Percentiles rank a stretch among this genome's conserved stretches.
These are phyloP conservation scores for Pocota personata DNA, from an alignment of 2,888 invertebrate species.

Conservation along the genomic window DNA sequence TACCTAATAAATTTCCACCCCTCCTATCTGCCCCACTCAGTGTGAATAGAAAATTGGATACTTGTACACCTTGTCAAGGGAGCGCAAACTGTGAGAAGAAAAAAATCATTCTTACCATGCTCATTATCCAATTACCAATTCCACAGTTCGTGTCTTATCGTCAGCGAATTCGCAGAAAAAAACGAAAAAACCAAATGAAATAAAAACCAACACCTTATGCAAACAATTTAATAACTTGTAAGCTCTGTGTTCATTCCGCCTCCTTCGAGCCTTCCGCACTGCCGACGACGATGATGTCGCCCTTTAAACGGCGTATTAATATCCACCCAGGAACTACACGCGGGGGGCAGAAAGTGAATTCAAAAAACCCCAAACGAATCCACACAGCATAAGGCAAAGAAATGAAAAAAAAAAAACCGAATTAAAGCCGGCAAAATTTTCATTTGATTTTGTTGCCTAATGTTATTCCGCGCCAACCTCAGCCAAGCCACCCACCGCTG, in stretches of 20 bases:
- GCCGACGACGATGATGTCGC: neutral
- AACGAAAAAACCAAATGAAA: constrained; percentile 7
- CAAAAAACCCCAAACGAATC: neutral
- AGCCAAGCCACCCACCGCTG: neutral
- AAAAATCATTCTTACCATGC: constrained; percentile 35
- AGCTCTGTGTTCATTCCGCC: constrained; percentile 43
- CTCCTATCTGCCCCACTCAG: neutral
- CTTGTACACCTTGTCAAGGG: constrained; percentile 14
- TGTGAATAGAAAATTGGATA: constrained; percentile 60
- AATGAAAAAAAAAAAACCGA: constrained; percentile 12
- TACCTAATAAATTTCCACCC: constrained; percentile 44
- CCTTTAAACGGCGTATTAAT: constrained; percentile 62
- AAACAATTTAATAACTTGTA: constrained; percentile 68
- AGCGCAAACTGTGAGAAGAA: neutral
- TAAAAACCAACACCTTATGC: constrained; percentile 54
- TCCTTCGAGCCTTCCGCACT: neutral
- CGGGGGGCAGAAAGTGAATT: constrained; percentile 12
- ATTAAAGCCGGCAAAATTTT: constrained; percentile 62
- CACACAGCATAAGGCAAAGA: constrained; percentile 5
- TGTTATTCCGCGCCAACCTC: constrained; percentile 23
- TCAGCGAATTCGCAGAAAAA: neutral
- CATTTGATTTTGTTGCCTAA: constrained; percentile 67
- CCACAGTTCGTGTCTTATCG: constrained; percentile 55
- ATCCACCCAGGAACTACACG: constrained; percentile 18
- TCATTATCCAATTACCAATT: constrained; percentile 74